These are phyloP conservation scores for Sicus ferrugineus DNA, from an alignment of 2,888 invertebrate species.

Conservation along the genomic window DNA sequence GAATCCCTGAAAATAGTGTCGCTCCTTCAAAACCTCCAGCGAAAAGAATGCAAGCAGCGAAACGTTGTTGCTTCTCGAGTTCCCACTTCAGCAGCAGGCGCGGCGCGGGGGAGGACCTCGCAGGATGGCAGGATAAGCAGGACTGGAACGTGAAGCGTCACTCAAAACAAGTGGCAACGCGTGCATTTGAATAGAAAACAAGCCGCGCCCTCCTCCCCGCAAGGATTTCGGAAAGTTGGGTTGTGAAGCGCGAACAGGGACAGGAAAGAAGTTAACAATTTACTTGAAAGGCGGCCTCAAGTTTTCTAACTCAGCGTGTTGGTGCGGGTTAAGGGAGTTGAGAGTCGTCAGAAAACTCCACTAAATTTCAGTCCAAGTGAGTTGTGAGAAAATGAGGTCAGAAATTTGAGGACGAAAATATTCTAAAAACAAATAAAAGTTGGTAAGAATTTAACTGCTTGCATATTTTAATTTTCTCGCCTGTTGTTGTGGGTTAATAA, in stretches of 20 bases:
- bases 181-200: slow-evolving; percentile 13
- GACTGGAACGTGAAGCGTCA: neutral
- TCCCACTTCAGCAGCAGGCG: neutral
- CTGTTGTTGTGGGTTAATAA: neutral
- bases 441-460: no score
- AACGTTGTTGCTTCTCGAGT: neutral
- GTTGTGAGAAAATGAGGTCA: no score
- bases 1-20: neutral
- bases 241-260: no score
- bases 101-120: neutral
- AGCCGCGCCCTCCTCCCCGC: neutral
- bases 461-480: no score
- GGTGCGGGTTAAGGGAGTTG: no score
- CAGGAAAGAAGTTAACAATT: slow-evolving; percentile 2
- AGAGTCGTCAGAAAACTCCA: no score
- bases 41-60: neutral
- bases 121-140: neutral
- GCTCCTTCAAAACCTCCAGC: neutral
- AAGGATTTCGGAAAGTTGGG: no score
- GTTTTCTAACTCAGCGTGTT: no score
- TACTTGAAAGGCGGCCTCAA: no score
- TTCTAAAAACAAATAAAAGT: no score
- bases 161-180: slow-evolving; percentile 13
- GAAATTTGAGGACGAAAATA: no score
- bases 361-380: no score